Conservation (phyloP, 92 coral and sea anemone species). For the Porites rus region DNA sequence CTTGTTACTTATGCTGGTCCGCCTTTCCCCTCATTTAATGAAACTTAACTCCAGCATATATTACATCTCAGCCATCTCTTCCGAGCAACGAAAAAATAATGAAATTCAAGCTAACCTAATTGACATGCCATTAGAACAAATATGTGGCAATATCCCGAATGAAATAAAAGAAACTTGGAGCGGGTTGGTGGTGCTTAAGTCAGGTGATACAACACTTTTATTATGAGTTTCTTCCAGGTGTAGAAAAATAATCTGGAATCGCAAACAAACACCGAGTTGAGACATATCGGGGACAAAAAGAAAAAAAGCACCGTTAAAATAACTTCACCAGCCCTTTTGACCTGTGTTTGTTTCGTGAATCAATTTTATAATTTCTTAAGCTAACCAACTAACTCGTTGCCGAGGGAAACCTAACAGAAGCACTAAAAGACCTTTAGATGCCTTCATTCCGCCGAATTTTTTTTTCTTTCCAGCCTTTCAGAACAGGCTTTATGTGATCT, state of each 20-base stretch:
- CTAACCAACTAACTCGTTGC: too few relatives aligned
- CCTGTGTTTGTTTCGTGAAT: neutral
- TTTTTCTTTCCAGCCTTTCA: too few relatives aligned
- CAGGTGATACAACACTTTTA: neutral
- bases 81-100: too few relatives aligned
- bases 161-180: slow-evolving; percentile 1
- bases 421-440: too few relatives aligned
- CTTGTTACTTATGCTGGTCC: too few relatives aligned
- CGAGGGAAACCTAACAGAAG: too few relatives aligned
- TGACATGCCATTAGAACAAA: neutral
- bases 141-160: neutral
- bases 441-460: too few relatives aligned
- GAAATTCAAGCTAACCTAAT: neutral
- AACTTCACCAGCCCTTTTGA: neutral
- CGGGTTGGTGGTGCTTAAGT: neutral
- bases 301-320: neutral
- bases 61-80: too few relatives aligned
- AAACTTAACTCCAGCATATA: neutral
- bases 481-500: too few relatives aligned
- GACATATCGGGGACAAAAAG: neutral
- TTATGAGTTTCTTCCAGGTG: slow-evolving; percentile 26
- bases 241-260: neutral
- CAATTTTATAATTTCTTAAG: too few relatives aligned
- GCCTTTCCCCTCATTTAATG: neutral
- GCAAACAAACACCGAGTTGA: neutral